These are phyloP conservation scores for Drosophila heteroneura DNA, from an alignment of 2,888 invertebrate species.

Conservation along the genomic window DNA sequence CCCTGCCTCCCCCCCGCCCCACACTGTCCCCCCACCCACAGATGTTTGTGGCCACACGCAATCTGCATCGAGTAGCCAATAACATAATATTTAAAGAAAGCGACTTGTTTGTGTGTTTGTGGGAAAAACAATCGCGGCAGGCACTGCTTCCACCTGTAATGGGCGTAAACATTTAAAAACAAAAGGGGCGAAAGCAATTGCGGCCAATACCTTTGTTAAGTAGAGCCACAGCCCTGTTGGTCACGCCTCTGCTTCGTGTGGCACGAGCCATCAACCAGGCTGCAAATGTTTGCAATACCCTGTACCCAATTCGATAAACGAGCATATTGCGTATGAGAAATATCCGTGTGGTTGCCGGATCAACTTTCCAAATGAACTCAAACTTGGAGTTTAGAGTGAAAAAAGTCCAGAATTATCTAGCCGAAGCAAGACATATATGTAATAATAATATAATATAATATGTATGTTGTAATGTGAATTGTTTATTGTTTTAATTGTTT, in stretches of 20 bases:
- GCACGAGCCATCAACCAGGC: slow-evolving; percentile 32
- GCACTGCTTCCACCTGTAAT: slow-evolving; percentile 9
- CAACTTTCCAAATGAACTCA: neutral
- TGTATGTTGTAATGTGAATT: neutral
- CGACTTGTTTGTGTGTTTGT: slow-evolving; percentile 17
- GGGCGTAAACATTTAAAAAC: neutral
- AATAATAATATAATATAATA: too few species aligned
- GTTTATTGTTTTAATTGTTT: neutral
- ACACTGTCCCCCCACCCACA: neutral
- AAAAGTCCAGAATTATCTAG: neutral
- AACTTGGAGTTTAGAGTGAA: too few species aligned
- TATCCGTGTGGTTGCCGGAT: too few species aligned
- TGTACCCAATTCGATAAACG: neutral
- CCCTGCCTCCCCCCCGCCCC: neutral
- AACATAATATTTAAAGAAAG: slow-evolving; percentile 53
- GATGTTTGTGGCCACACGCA: neutral
- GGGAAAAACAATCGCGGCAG: slow-evolving; percentile 27
- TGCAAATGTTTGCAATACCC: slow-evolving; percentile 5
- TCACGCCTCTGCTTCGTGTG: slow-evolving; percentile 11
- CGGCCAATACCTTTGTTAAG: neutral
- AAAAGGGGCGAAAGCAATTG: neutral
- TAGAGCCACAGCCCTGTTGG: slow-evolving; percentile 6
- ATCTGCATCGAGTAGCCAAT: slow-evolving; percentile 17
- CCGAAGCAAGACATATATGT: neutral
- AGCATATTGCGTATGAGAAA: neutral